Percentiles rank a stretch among this genome's conserved stretches.
Evolutionary conservation across 2,888 invertebrate species (phyloP).

Genomic region (Sarcophaga variegata): DNA sequence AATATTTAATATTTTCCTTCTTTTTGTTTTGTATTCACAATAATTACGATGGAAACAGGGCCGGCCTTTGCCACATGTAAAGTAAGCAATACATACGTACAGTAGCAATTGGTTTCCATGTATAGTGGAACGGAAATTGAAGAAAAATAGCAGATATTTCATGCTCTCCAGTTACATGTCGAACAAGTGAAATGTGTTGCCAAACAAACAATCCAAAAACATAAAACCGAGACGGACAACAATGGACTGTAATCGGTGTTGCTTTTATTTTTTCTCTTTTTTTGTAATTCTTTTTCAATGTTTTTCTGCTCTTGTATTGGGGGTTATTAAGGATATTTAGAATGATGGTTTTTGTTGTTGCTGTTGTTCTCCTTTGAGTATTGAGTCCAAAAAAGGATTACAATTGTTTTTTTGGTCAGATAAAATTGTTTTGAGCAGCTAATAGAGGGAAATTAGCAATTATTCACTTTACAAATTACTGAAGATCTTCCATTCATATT

Average conservation of each 20-base stretch:
- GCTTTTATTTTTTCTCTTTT: neutral
- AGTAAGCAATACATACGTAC: neutral
- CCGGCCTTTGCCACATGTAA: constrained; percentile 33
- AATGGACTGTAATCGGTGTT: neutral
- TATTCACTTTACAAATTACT: constrained; percentile 76
- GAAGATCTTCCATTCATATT: constrained; percentile 71
- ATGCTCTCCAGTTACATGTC: constrained; percentile 27
- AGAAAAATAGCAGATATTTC: no score
- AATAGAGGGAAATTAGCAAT: constrained; percentile 78
- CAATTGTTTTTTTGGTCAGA: constrained; percentile 68
- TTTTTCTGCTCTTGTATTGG: constrained; percentile 62
- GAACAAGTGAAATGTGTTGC: constrained; percentile 64
- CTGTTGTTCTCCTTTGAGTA: neutral
- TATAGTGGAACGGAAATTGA: no score
- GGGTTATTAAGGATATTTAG: constrained; percentile 60
- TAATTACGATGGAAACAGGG: constrained; percentile 52
- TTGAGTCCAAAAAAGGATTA: constrained; percentile 38
- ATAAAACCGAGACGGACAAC: constrained; percentile 11
- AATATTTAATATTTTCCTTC: constrained; percentile 12
- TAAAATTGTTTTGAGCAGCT: constrained; percentile 69
- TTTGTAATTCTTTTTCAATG: neutral
- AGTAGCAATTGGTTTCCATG: neutral
- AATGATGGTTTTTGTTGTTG: constrained; percentile 20
- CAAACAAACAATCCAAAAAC: constrained; percentile 31
- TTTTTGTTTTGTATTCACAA: constrained; percentile 52